These are phyloP conservation scores for Aleiodes leptofemur DNA, from an alignment of 2,888 invertebrate species.

Conservation along the genomic window DNA sequence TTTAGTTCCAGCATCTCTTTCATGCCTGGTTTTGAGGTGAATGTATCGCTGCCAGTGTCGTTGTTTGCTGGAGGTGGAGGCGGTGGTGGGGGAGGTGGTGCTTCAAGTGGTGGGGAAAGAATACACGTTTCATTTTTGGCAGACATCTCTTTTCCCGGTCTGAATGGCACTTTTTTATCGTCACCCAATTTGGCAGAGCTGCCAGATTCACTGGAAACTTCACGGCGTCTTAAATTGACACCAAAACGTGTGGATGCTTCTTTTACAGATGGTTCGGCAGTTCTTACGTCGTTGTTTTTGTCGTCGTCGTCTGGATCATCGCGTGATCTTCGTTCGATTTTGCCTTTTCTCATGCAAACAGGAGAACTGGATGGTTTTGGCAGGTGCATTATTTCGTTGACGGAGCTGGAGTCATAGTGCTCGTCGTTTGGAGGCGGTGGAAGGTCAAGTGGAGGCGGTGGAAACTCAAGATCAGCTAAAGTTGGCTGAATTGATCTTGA, in stretches of 20 bases:
- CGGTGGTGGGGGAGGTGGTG: conserved; percentile 66
- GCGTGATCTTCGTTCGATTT: conserved; percentile 57
- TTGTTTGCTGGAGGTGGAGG: conserved; percentile 74
- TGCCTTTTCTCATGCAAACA: conserved; percentile 65
- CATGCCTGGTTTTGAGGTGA: conserved; percentile 78
- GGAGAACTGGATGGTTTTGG: conserved; percentile 62
- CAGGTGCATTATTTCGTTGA: conserved; percentile 45
- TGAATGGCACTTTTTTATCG: conserved; percentile 68
- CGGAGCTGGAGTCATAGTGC: conserved; percentile 48
- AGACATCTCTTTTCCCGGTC: conserved; percentile 71
- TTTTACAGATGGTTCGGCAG: conserved; percentile 82
- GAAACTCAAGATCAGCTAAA: conserved; percentile 90
- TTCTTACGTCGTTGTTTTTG: conserved; percentile 77
- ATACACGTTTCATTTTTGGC: conserved; percentile 74
- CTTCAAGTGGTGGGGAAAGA: conserved; percentile 75
- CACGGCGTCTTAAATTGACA: conserved; percentile 82
- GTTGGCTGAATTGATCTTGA: conserved; percentile 84
- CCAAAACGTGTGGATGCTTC: conserved; percentile 85
- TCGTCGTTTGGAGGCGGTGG: conserved; percentile 83
- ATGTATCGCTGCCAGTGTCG: conserved; percentile 64
- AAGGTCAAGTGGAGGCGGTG: conserved; percentile 88
- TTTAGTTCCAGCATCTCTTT: conserved; percentile 90
- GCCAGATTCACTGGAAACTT: conserved; percentile 76
- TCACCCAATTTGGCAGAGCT: conserved; percentile 77
- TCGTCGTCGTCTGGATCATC: conserved; percentile 70